Conservation (phyloP, 2,797 vertebrate species). For the Acrocephalus scirpaceus region DNA sequence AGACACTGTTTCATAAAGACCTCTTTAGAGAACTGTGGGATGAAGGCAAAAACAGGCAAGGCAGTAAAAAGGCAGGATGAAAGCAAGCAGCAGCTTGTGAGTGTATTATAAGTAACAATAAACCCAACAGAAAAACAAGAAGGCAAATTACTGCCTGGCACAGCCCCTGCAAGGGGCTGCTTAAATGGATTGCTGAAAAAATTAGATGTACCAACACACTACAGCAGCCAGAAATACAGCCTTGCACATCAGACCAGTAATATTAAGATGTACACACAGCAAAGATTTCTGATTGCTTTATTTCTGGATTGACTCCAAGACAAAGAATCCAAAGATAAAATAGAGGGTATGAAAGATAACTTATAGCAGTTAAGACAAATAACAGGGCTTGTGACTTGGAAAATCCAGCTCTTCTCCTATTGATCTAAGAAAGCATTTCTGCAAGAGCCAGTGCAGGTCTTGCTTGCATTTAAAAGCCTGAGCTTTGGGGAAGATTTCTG, state of each 20-base stretch:
- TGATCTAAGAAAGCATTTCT: neutral
- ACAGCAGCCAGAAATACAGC: neutral
- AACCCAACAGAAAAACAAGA: neutral
- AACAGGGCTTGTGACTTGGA: neutral
- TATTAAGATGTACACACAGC: neutral
- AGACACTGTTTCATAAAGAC: neutral
- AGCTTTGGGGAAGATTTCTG: neutral
- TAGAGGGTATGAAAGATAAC: neutral
- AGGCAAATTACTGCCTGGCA: neutral
- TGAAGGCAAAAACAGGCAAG: slow-evolving; percentile 7
- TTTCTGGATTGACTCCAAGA: neutral
- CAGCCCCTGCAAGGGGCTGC: neutral
- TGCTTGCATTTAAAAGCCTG: neutral
- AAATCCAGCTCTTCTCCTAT: neutral
- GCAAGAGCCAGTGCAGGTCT: neutral
- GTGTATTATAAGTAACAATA: neutral
- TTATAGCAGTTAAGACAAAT: neutral
- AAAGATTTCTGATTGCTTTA: neutral
- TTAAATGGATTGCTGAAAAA: neutral
- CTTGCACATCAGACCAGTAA: neutral
- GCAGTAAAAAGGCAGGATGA: slow-evolving; percentile 28
- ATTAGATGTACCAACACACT: neutral
- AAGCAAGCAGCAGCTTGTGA: neutral
- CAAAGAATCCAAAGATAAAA: neutral
- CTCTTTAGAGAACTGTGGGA: slow-evolving; percentile 11